These are phyloP conservation scores for Argyra leucocephala DNA, from an alignment of 2,888 invertebrate genomes.

Conservation along the genomic window DNA sequence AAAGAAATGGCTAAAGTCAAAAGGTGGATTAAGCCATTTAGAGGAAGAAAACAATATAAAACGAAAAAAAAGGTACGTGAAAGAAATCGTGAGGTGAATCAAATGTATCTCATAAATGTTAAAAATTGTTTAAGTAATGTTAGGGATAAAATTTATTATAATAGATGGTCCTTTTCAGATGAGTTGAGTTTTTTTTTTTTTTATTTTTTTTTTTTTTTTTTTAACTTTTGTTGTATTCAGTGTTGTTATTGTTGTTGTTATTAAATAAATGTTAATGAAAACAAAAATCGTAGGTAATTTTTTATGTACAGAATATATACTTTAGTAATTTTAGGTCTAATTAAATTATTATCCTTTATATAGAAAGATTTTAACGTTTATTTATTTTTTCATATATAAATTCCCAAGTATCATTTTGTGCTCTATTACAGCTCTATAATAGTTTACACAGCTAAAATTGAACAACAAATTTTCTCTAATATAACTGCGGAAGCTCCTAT, in stretches of 20 bases:
- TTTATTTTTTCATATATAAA: no score
- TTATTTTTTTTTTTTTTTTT: background rate
- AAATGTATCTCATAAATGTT: slow-evolving; percentile 3
- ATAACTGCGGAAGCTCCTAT: no score
- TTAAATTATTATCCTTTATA: no score
- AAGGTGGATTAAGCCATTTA: slow-evolving; percentile 10
- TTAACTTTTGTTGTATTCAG: slow-evolving; percentile 1
- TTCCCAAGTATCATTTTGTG: no score
- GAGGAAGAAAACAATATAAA: background rate
- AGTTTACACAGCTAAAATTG: no score
- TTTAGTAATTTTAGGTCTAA: no score
- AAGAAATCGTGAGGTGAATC: slow-evolving; percentile 8
- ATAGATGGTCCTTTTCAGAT: background rate
- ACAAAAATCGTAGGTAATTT: background rate
- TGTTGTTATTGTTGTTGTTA: no score
- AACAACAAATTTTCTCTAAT: no score
- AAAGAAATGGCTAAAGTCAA: background rate
- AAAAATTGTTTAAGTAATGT: background rate
- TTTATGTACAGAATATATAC: no score
- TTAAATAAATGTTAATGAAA: background rate
- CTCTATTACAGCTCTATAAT: no score
- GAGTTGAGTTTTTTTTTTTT: background rate
- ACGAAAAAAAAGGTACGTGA: slow-evolving; percentile 5
- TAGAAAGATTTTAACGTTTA: no score
- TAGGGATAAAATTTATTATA: background rate